Conservation (phyloP, 2,888 invertebrate species). For the Cantharis nigra region DNA sequence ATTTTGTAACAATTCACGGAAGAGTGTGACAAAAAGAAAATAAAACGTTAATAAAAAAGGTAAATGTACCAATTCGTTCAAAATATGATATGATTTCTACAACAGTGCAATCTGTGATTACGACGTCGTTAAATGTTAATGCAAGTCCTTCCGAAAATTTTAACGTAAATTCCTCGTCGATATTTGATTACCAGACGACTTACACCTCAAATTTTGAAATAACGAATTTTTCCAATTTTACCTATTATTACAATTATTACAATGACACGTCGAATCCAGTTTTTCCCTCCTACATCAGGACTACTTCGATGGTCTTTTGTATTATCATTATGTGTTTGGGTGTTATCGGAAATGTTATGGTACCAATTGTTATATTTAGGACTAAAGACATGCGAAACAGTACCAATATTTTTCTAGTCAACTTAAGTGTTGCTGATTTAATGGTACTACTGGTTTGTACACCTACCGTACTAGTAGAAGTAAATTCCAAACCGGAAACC, state of each 20-base stretch:
- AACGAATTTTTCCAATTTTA: conserved; percentile 26
- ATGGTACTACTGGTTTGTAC: conserved; percentile 90
- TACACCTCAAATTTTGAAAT: conserved; percentile 19
- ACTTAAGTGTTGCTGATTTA: conserved; percentile 89
- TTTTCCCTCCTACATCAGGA: conserved; percentile 83
- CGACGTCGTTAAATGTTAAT: conserved; percentile 21
- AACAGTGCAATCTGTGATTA: conserved; percentile 25
- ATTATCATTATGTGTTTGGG: conserved; percentile 87
- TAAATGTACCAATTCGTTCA: conserved; percentile 19
- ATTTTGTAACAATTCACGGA: conserved; percentile 9
- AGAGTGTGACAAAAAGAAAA: conserved; percentile 13
- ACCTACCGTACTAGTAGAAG: conserved; percentile 92
- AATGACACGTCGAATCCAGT: conserved; percentile 52
- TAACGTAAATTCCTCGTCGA: conserved; percentile 15
- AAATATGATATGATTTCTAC: conserved; percentile 53
- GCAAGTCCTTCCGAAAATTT: conserved; percentile 25
- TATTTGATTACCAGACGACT: conserved; percentile 21
- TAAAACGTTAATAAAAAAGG: conserved; percentile 13
- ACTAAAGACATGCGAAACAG: conserved; percentile 94
- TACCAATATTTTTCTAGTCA: conserved; percentile 93
- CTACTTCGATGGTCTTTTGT: conserved; percentile 87
- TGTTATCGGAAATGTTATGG: conserved; percentile 90
- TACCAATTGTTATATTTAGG: conserved; percentile 88
- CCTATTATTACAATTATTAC: conserved; percentile 33
- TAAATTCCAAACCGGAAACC: conserved; percentile 87